Conservation (phyloP, 2,888 invertebrate species). For the Latrodectus elegans region DNA sequence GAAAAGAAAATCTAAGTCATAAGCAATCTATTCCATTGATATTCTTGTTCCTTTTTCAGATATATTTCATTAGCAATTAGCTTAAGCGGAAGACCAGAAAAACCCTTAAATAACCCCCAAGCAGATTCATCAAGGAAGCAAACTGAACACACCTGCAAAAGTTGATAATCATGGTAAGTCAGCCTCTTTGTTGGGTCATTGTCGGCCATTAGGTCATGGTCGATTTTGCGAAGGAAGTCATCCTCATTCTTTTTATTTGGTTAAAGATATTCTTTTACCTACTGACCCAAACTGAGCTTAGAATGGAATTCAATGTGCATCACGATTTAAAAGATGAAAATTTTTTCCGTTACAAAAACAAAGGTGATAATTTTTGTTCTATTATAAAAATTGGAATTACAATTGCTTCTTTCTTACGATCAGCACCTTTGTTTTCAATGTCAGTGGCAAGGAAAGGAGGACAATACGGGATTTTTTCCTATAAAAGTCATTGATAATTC, state of each 20-base stretch:
- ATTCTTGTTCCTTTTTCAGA: not conserved
- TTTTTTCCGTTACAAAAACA: not conserved
- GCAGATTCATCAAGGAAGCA: slow-evolving; percentile 32
- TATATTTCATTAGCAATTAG: slow-evolving; percentile 29
- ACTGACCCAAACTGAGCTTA: slow-evolving; percentile 31
- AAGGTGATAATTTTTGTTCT: not conserved
- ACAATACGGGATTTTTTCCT: too few species aligned
- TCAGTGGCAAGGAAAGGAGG: slow-evolving; percentile 20
- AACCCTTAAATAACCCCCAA: slow-evolving; percentile 10
- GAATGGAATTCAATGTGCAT: not conserved
- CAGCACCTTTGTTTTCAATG: slow-evolving; percentile 16
- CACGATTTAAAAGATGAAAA: not conserved
- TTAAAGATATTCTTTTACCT: slow-evolving; percentile 39
- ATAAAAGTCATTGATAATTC: too few species aligned
- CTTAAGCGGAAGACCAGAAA: slow-evolving; percentile 5
- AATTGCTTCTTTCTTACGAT: slow-evolving; percentile 3
- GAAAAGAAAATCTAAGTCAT: too few species aligned
- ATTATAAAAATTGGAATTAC: not conserved
- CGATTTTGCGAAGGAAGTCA: slow-evolving; percentile 49
- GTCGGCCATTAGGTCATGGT: slow-evolving; percentile 65
- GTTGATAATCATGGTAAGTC: not conserved
- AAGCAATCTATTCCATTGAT: not conserved
- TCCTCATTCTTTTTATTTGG: slow-evolving; percentile 25
- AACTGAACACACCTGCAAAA: slow-evolving; percentile 35
- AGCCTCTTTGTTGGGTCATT: slow-evolving; percentile 47